Conservation (phyloP, 2,797 vertebrate genomes). For the Chloroceryle amazona region DNA sequence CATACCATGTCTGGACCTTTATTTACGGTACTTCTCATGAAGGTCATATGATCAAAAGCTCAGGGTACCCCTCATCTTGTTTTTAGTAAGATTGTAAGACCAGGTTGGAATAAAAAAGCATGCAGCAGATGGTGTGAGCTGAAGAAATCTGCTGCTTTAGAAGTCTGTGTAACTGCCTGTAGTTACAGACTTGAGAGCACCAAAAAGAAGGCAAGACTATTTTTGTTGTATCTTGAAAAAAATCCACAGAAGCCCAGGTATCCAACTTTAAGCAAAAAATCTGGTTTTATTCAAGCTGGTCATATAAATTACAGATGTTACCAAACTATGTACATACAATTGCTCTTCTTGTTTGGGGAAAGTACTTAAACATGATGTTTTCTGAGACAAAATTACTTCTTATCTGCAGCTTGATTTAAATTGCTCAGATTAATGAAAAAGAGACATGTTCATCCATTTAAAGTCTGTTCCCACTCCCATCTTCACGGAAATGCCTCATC, state of each 20-base stretch:
- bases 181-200: background rate
- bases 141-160: background rate
- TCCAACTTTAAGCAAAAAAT: background rate
- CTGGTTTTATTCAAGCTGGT: slow-evolving; percentile 32
- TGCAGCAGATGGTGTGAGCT: background rate
- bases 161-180: background rate
- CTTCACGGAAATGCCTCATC: background rate
- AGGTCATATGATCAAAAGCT: background rate
- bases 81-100: background rate
- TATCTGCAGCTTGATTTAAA: background rate
- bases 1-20: fast-evolving
- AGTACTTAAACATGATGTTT: background rate
- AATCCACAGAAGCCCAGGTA: background rate
- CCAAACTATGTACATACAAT: slow-evolving; percentile 4
- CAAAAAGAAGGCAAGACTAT: background rate
- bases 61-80: fast-evolving
- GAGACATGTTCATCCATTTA: background rate
- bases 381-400: background rate
- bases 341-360: background rate
- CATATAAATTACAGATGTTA: slow-evolving; percentile 40
- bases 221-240: background rate
- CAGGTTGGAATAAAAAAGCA: background rate
- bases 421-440: background rate
- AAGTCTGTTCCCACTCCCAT: background rate
- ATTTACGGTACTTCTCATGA: background rate